Base-by-base conservation (phyloP, 2,113 vertebrate species). In the Halcyon senegalensis region DNA sequence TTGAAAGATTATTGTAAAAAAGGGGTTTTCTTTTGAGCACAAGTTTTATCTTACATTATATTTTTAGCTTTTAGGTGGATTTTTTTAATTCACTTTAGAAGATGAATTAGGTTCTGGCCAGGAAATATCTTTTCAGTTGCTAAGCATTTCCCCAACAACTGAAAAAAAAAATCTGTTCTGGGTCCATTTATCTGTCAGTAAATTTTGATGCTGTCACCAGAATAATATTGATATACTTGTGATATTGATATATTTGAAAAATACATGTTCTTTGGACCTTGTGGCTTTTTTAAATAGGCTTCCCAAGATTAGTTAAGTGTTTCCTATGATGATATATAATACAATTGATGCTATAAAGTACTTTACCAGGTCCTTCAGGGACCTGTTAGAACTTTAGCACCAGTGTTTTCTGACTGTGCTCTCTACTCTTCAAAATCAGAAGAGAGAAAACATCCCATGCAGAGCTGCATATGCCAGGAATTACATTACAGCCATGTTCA, bases 141-240 rank as follows among this genome's bases (percentile, higher is more conserved):
- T 87, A 90, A 96, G 43, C 23, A 56, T 31, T 92, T 89, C 50
- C 37, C 11, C 74, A 67, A 75, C 27, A 95, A 87, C 31, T 84
- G 23, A 77, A 16, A 18, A 24, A 48, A 94, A 67, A 63, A 7
- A 1, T 1, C 24, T 77, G 4, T 4, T 84, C 86, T 53, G 63
- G 4, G 62, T 90, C 79, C 43, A 68, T 95, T 97, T 94, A 92
- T 66, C 64, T 95, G 67, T 96, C 93, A 95, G 46, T 80, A 90
- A 84, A 78, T 89, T 91, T 80, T 90, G 81, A 90, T 89, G 37
- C 25, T 95, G 69, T 87, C 79, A 78, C n/a, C 70, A 82, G 74
- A 69, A 92, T 90, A 93, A 89, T 77, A 93, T 76, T 75, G 18
- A 88, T 79, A 91, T 31, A 67, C 13, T 64, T 64, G 28, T 80